Percentiles rank a stretch among this genome's conserved stretches.
These are phyloP conservation scores for Phalera bucephala DNA, from an alignment of 2,888 invertebrate genomes.

Conservation along the genomic window DNA sequence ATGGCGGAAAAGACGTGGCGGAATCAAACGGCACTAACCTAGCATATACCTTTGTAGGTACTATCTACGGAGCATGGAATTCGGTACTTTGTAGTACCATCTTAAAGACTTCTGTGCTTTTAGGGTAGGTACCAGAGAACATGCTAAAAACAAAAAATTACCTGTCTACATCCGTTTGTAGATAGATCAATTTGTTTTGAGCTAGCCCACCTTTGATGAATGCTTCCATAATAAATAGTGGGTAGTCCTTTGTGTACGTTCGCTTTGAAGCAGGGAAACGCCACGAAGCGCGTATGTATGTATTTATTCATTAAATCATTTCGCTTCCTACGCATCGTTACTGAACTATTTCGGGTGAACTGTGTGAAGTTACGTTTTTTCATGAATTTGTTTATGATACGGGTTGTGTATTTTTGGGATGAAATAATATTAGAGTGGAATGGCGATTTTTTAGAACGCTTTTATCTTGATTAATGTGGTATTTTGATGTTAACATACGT, in stretches of 20 bases:
- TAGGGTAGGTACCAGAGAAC: too few relatives aligned
- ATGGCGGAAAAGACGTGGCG: too few relatives aligned
- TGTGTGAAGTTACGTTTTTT: neutral
- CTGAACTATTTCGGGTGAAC: conserved; percentile 1
- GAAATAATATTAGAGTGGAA: too few relatives aligned
- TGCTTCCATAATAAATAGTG: conserved; percentile 33
- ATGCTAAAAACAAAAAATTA: too few relatives aligned
- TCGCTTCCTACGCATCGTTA: conserved; percentile 1
- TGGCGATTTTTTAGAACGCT: too few relatives aligned
- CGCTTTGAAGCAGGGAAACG: conserved; percentile 7
- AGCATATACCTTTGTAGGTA: too few relatives aligned
- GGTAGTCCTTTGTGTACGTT: conserved; percentile 23
- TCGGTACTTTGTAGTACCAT: too few relatives aligned
- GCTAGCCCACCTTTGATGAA: conserved; percentile 36
- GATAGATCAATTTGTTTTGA: conserved; percentile 35
- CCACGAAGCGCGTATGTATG: conserved; percentile 24
- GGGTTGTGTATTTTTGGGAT: neutral
- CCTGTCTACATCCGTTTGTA: conserved; percentile 14
- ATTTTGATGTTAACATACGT: too few relatives aligned
- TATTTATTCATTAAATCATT: conserved; percentile 4
- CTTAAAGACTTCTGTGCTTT: too few relatives aligned
- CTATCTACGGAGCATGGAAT: too few relatives aligned
- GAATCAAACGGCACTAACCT: too few relatives aligned
- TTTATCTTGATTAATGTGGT: too few relatives aligned
- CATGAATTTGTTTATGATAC: neutral